phyloP scores from a whole-genome alignment of 2,113 vertebrate species.

The Colossoma macropomum region DNA sequence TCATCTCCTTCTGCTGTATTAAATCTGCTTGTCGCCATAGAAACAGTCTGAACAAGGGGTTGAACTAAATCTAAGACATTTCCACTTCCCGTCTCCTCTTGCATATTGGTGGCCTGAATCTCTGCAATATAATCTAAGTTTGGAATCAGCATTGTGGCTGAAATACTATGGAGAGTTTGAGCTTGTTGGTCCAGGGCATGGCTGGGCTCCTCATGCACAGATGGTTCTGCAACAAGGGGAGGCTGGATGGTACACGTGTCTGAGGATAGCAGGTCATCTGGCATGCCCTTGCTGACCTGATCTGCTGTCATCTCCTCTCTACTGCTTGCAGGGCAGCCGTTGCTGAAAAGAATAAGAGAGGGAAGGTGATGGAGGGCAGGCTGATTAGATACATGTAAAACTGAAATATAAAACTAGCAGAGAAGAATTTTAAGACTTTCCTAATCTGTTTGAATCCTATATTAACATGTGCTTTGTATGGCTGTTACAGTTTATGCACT shows the following conservation, averaged over 20 bases:
- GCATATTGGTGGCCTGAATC: background rate
- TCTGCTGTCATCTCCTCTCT: slow-evolving; percentile 44
- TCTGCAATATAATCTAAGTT: background rate
- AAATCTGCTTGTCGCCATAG: background rate
- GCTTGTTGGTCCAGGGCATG: background rate
- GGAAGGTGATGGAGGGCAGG: background rate
- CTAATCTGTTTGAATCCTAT: background rate
- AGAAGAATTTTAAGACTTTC: background rate
- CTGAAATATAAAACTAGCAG: background rate
- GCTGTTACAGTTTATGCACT: too few species aligned
- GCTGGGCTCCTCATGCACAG: background rate
- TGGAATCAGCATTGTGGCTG: background rate
- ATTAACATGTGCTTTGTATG: too few species aligned
- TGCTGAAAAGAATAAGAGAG: background rate
- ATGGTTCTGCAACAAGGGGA: slow-evolving; percentile 11
- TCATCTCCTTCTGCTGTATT: background rate
- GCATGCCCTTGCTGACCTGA: slow-evolving; percentile 9
- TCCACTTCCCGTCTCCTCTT: background rate
- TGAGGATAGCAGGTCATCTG: slow-evolving; percentile 25
- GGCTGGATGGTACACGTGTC: background rate
- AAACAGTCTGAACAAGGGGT: background rate
- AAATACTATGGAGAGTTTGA: background rate
- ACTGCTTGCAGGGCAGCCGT: background rate
- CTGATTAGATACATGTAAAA: background rate
- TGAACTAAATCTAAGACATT: background rate